These are phyloP conservation scores for Lepidurus packardi DNA, from an alignment of 1,140 invertebrate genomes.

Conservation along the genomic window DNA sequence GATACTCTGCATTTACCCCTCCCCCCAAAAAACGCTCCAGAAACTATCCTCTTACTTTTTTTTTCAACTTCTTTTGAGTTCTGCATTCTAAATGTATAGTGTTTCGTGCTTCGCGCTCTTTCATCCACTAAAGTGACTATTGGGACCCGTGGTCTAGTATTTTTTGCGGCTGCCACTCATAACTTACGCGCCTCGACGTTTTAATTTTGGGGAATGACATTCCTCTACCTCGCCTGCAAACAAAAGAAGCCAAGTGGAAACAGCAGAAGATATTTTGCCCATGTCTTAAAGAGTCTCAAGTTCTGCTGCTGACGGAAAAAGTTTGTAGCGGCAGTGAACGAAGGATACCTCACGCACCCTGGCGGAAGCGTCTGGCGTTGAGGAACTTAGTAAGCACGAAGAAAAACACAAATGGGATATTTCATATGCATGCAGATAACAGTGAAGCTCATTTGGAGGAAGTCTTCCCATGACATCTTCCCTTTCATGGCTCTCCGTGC, in stretches of 20 bases:
- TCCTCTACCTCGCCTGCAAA: not conserved
- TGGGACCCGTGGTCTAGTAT: not conserved
- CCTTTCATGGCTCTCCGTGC: not conserved
- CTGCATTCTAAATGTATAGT: not conserved
- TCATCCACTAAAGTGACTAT: not conserved
- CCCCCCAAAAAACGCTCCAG: not conserved
- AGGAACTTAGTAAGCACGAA: not conserved
- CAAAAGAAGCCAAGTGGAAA: constrained; percentile 7
- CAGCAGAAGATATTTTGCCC: not conserved
- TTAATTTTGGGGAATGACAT: constrained; percentile 3
- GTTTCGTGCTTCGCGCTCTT: not conserved
- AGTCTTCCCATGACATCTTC: constrained; percentile 1
- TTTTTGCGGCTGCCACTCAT: not conserved
- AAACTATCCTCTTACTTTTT: not conserved
- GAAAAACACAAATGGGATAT: not conserved
- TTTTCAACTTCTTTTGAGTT: not conserved
- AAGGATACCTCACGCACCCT: not conserved
- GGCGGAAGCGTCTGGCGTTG: not conserved
- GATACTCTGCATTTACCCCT: not conserved
- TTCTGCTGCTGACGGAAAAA: not conserved
- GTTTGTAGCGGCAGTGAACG: not conserved
- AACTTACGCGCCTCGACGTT: constrained; percentile 9
- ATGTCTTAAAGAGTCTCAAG: not conserved
- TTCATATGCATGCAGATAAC: constrained; percentile 20
- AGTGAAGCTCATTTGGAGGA: not conserved